These are phyloP conservation scores for Notodonta dromedarius DNA, from an alignment of 2,888 invertebrate genomes.

Conservation along the genomic window DNA sequence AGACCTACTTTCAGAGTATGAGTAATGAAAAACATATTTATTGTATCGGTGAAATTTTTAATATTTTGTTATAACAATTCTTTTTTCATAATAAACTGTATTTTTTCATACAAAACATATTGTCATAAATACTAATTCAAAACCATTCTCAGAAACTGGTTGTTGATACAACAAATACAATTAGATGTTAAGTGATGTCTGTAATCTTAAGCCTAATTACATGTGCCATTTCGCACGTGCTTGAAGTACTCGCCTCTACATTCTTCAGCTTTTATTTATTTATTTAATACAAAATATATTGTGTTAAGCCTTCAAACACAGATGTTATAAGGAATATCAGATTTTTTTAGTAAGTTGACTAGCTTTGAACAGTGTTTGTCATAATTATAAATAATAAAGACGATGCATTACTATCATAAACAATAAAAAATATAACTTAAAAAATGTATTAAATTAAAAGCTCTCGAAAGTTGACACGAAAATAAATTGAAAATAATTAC, in stretches of 20 bases:
- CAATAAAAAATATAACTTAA: neutral
- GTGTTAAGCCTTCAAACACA: constrained; percentile 19
- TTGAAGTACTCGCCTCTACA: constrained; percentile 54
- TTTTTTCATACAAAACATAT: no score
- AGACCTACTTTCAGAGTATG: no score
- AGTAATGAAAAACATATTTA: no score
- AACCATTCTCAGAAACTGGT: constrained; percentile 16
- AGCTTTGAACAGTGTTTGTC: neutral
- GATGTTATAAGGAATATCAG: constrained; percentile 17
- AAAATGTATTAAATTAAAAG: constrained; percentile 4
- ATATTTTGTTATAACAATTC: neutral
- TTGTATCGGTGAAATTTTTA: neutral
- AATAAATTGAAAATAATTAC: constrained; percentile 11
- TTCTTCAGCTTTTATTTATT: constrained; percentile 68
- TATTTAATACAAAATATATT: constrained; percentile 46
- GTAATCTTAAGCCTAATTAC: constrained; percentile 67
- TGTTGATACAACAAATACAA: constrained; percentile 15
- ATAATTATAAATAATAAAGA: neutral
- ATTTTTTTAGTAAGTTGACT: constrained; percentile 20
- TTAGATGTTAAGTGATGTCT: constrained; percentile 38
- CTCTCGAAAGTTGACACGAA: constrained; percentile 6
- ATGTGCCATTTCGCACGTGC: constrained; percentile 83
- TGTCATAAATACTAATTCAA: neutral
- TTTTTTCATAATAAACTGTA: no score
- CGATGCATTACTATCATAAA: neutral